These are phyloP conservation scores for Gastrophryne carolinensis DNA, from an alignment of 2,797 vertebrate species.

Conservation along the genomic window DNA sequence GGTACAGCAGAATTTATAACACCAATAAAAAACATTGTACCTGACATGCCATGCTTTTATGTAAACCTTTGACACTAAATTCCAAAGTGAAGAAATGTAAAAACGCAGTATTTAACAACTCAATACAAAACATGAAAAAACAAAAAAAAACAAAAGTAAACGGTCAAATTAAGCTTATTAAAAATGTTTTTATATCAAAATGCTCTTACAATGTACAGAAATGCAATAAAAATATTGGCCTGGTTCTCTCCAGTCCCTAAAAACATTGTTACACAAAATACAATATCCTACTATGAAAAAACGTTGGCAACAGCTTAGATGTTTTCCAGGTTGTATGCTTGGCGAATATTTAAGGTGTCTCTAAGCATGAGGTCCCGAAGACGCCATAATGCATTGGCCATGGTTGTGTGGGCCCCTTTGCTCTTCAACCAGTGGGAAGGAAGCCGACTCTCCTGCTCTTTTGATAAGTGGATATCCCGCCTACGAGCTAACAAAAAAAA, in stretches of 20 bases:
- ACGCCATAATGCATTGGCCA: slow-evolving; percentile 96
- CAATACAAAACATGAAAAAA: slow-evolving; percentile 76
- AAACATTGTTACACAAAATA: slow-evolving; percentile 67
- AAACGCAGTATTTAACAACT: slow-evolving; percentile 75
- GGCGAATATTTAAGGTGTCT: slow-evolving; percentile 92
- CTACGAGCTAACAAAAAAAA: slow-evolving; percentile 76
- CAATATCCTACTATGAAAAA: slow-evolving; percentile 59
- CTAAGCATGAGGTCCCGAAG: slow-evolving; percentile 95
- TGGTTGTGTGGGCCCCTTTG: slow-evolving; percentile 96
- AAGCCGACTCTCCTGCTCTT: slow-evolving; percentile 95
- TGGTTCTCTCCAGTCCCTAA: slow-evolving; percentile 69
- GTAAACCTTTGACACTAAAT: not conserved
- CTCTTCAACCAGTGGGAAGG: slow-evolving; percentile 97
- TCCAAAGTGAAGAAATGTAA: slow-evolving; percentile 69
- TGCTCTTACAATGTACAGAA: slow-evolving; percentile 78
- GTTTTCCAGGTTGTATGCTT: slow-evolving; percentile 86
- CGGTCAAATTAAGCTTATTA: slow-evolving; percentile 80
- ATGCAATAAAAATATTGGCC: slow-evolving; percentile 75
- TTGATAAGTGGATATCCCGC: slow-evolving; percentile 90
- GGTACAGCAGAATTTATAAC: slow-evolving; percentile 4
- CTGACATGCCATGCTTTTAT: not conserved
- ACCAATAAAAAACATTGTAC: slow-evolving; percentile 18
- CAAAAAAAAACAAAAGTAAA: slow-evolving; percentile 44
- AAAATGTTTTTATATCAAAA: slow-evolving; percentile 83
- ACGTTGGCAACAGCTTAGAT: slow-evolving; percentile 61